Evolutionary conservation across 2,888 invertebrate genomes (phyloP).

Genomic region (Eustalomyia histrio): DNA sequence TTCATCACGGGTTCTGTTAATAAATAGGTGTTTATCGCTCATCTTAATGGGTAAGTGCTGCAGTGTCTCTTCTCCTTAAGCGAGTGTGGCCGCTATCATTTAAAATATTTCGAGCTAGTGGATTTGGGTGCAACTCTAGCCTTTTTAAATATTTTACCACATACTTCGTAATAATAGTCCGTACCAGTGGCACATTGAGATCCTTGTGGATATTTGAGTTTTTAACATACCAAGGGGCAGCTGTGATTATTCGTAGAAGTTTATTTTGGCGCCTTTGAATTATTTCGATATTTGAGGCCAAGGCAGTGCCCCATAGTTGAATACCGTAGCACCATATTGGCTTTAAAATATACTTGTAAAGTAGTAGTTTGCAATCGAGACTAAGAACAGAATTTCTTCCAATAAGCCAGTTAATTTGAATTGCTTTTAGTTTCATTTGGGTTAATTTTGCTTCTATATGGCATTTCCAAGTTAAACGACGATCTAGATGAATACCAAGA

Average conservation of each 20-base stretch:
- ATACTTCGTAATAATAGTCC: too few relatives aligned
- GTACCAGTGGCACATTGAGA: not conserved
- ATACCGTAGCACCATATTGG: not conserved
- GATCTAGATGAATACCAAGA: not conserved
- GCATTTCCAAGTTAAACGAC: not conserved
- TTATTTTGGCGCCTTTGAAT: conserved; percentile 2
- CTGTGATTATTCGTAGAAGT: not conserved
- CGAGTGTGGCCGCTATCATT: too few relatives aligned
- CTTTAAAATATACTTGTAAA: not conserved
- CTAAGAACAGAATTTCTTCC: not conserved
- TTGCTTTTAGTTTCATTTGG: not conserved
- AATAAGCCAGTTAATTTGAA: not conserved
- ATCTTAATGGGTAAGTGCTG: too few relatives aligned
- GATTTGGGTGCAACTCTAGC: too few relatives aligned
- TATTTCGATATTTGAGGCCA: not conserved
- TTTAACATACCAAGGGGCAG: conserved; percentile 9
- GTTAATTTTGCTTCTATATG: not conserved
- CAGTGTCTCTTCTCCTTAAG: too few relatives aligned
- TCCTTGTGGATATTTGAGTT: not conserved
- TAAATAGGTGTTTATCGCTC: too few relatives aligned
- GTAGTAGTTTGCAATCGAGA: not conserved
- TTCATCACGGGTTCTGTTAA: too few relatives aligned
- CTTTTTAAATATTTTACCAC: not conserved
- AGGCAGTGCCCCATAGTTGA: conserved; percentile 15
- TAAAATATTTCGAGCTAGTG: too few relatives aligned